Base-by-base conservation (phyloP, 1,140 invertebrate genomes). In the Conus ventricosus region DNA sequence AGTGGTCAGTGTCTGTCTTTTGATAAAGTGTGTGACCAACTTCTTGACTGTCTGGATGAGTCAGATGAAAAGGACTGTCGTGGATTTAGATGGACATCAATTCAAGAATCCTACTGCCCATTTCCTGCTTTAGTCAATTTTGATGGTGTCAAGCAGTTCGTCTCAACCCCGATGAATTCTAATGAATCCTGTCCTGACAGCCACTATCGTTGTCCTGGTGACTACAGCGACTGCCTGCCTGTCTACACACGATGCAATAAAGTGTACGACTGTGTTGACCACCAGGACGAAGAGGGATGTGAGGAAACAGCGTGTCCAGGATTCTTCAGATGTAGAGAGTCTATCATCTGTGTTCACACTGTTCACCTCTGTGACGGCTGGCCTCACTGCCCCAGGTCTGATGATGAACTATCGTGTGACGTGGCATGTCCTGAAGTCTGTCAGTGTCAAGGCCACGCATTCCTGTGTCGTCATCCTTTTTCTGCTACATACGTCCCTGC, bases 391-490 rank as follows among this genome's bases (percentile, higher is more conserved):
- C 88, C 86, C 39, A 67, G 84, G 51, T 53, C 53, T 84, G 88
- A 89, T 27, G 84, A 90, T n/a, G 88, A 89, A 54, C 54, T 53
- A 57, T 83, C 85, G n/a, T 90, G 86, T 71, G 57, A 87, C 23
- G 23, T 84, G 10, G 20, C 23, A 5, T 84, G 82, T n/a, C 82
- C 82, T 94, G 91, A 55, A 93, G 80, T 23, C 54, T 90, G 88
- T 39, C 39, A 60, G 5, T 90, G 85, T 76, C 55, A 51, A 54
- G 84, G 55, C 71, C 27, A 39, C n/a, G n/a, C 84, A 2, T 63
- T 88, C 54, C 63, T 54, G 10, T 88, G 88, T 51, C 11, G n/a
- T 20, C 51, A 63, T n/a, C 27, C 75, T n/a, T 78, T 88, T 17
- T 23, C n/a, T 39, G 53, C 51, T 23, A 82, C 53, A 8, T 51